Evolutionary conservation across 2,113 vertebrate genomes (phyloP), one percentile per base, ranked within the genome.

Genomic region (Eidolon helvum): DNA sequence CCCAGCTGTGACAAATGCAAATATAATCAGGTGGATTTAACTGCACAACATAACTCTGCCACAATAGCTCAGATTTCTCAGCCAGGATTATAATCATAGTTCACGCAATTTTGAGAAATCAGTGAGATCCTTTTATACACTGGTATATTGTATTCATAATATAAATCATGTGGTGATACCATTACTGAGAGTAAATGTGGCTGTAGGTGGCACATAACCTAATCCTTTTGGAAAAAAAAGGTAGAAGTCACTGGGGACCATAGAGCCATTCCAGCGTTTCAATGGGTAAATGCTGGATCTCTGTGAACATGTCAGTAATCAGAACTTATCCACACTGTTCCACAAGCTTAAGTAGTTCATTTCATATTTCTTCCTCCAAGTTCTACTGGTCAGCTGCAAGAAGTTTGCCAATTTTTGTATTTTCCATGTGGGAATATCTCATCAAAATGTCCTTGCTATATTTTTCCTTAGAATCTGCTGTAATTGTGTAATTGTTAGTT

Each of bases 1-100:
- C 12, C 4, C n/a, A 93, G 77, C 72, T 93, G 84, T 87, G 94
- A 94, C 84, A 95, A 94, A 53, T 71, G 71, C 75, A 95, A 85
- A 86, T 59, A 77, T 16, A 43, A 86, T 86, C 83, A 94, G 63
- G 72, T 78, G 28, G 50, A 84, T 35, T 61, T 7, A 8, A 80
- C 4, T 40, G 2, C 22, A 86, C 4, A 71, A 24, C 53, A 33
- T 19, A 26, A 11, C 66, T 65, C 48, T 96, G 69, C 75, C 77
- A 87, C 84, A n/a, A 30, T 33, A 75, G 48, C 26, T 94, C 93
- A 59, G 18, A 94, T 90, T 92, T 90, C 75, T 72, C 66, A 50
- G 22, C 7, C 68, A 61, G 30, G 40, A 12, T 45, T 89, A 38
- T 10, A 89, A 48, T 30, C 18, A 11, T 0, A 82, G 9, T 65